These are phyloP conservation scores for Acrocephalus scirpaceus DNA, from an alignment of 2,797 vertebrate species.

Conservation along the genomic window DNA sequence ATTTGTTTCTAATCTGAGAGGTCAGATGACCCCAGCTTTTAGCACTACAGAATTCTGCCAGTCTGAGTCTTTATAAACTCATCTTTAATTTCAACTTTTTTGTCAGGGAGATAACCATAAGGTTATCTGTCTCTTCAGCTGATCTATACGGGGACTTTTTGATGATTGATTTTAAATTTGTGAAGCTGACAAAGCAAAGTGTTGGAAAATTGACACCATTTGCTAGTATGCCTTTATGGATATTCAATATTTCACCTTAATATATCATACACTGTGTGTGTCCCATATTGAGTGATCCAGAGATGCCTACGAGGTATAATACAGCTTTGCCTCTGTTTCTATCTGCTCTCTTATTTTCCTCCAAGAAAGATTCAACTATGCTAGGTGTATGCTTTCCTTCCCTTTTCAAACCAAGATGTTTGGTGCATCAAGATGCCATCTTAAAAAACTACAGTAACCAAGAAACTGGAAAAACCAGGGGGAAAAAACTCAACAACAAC, in stretches of 20 bases:
- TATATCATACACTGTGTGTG: constrained; percentile 12
- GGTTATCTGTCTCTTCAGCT: constrained; percentile 35
- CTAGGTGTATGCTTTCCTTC: neutral
- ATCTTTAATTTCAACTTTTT: constrained; percentile 22
- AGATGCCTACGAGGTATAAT: neutral
- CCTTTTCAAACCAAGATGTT: neutral
- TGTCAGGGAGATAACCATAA: constrained; percentile 20
- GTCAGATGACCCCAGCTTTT: neutral
- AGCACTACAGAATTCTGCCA: neutral
- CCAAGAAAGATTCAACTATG: neutral
- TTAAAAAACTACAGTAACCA: neutral
- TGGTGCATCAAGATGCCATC: neutral
- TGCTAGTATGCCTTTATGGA: constrained; percentile 56
- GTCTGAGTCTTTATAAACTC: constrained; percentile 8
- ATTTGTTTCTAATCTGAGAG: constrained; percentile 16
- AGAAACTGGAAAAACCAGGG: neutral
- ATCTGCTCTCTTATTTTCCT: neutral
- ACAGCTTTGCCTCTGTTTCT: neutral
- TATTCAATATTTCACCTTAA: constrained; percentile 64
- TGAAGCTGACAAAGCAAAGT: constrained; percentile 67
- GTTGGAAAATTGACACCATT: constrained; percentile 65
- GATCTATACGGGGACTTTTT: constrained; percentile 45
- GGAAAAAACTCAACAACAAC: too few species aligned
- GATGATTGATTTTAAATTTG: constrained; percentile 72
- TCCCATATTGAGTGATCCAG: neutral